Conservation (phyloP, 1,140 invertebrate genomes). For the Drosophila repletoides region DNA sequence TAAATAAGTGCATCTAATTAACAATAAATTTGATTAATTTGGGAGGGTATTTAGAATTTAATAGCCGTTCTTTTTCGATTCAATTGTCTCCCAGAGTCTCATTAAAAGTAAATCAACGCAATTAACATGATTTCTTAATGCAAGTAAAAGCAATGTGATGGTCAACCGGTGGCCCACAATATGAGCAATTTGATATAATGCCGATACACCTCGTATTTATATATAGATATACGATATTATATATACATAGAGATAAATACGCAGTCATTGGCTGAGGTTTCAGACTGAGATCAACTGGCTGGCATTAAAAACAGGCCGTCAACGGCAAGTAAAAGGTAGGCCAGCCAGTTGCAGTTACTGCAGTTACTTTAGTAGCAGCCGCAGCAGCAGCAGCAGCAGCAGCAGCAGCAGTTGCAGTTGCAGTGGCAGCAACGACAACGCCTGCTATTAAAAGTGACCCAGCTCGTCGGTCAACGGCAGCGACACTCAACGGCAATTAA, state of each 20-base stretch:
- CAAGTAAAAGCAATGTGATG: constrained; percentile 68
- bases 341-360: constrained; percentile 32
- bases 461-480: constrained; percentile 68
- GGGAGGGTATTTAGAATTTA: not conserved
- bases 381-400: not conserved
- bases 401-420: constrained; percentile 12
- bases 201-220: too few species aligned
- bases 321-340: constrained; percentile 61
- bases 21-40: too few species aligned
- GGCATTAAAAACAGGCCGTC: constrained; percentile 70
- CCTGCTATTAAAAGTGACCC: constrained; percentile 69
- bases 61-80: not conserved
- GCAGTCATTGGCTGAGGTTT: constrained; percentile 29
- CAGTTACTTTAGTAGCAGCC: constrained; percentile 8
- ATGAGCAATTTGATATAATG: constrained; percentile 41
- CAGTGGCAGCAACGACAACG: not conserved
- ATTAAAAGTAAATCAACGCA: constrained; percentile 54
- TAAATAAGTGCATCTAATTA: too few species aligned
- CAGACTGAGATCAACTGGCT: too few species aligned
- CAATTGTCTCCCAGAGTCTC: not conserved
- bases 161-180: constrained; percentile 60
- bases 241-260: constrained; percentile 51
- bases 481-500: constrained; percentile 71
- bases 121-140: constrained; percentile 75
- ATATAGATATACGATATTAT: too few species aligned